phyloP scores from a whole-genome alignment of 2,113 vertebrate genomes.

The Tachysurus vachellii region DNA sequence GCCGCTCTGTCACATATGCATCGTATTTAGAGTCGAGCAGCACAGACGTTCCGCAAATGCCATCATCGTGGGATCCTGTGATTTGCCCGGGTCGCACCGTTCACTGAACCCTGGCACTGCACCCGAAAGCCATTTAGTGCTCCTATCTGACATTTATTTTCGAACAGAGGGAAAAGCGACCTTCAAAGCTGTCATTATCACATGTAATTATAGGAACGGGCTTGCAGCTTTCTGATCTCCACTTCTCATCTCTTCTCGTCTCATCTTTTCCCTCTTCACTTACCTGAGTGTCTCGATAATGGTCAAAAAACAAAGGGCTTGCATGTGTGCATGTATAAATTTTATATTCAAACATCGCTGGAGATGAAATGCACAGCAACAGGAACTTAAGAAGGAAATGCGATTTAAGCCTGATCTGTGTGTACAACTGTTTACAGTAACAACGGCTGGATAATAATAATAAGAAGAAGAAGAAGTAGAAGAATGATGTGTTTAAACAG shows the following conservation, averaged over 20 bases:
- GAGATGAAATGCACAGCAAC: neutral
- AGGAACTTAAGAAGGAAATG: neutral
- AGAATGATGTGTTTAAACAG: neutral
- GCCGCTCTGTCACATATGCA: neutral
- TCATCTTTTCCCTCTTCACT: neutral
- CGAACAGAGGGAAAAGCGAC: constrained; percentile 53
- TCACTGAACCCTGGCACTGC: constrained; percentile 30
- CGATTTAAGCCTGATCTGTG: constrained; percentile 14
- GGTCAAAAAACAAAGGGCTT: constrained; percentile 3
- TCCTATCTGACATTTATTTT: constrained; percentile 57
- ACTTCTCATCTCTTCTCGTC: neutral
- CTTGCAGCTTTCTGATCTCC: constrained; percentile 22
- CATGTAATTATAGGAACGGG: constrained; percentile 42
- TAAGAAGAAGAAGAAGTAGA: neutral
- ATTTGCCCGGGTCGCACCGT: neutral
- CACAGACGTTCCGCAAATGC: constrained; percentile 11
- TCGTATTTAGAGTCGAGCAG: neutral
- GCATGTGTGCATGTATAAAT: constrained; percentile 16
- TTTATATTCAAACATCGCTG: neutral
- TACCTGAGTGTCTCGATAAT: neutral
- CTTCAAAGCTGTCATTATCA: constrained; percentile 59
- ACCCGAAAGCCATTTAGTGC: constrained; percentile 47
- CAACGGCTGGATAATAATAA: neutral
- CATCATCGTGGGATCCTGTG: neutral
- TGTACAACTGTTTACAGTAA: constrained; percentile 37